Evolutionary conservation across 2,888 invertebrate genomes (phyloP), one percentile per base, ranked within the genome.

Genomic region (Sycophila texana): DNA sequence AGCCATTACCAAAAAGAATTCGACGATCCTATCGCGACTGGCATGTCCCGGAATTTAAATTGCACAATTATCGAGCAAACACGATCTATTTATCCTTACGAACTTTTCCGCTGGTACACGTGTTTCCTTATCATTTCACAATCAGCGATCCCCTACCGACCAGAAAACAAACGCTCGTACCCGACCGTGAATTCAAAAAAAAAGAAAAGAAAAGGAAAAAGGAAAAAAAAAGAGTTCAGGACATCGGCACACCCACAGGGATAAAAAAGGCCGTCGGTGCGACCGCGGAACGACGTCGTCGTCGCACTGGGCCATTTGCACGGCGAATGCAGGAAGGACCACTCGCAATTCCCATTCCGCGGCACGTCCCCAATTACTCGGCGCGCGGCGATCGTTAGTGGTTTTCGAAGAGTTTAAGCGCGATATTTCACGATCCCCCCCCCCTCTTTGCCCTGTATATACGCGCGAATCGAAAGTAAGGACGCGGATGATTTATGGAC

Each of bases 321-420:
- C 51, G 49, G 22, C 20, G 66, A 49, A 66, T 66, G 49, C 66
- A n/a, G 65, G 10, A 39, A 39, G 39, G 39, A 39, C 39, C 39
- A 39, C 39, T 39, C 39, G 68, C 57, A 30, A 68, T 68, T 55
- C 26, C 18, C 30, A 57, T 57, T 22, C 4, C 55, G 30, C 63
- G 30, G 78, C 81, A 74, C 49, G 58, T 65, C 75, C 81, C 83
- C 84, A 85, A 84, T 85, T 85, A 85, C 82, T 80, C 80, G 81
- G 74, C 47, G 39, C 39, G 10, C 39, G n/a, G 47, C 63, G 39
- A 83, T 84, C 85, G 82, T 85, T 85, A 84, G 81, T 73, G 75
- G 84, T 83, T 84, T 82, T 80, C 82, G 81, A 84, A 84, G 83
- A 81, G 81, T 83, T 71, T 73, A 49, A 39, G 67, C 67, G 49